Evolutionary conservation across 1,140 invertebrate genomes (phyloP).

Genomic region (Drosophila sulfurigaster): DNA sequence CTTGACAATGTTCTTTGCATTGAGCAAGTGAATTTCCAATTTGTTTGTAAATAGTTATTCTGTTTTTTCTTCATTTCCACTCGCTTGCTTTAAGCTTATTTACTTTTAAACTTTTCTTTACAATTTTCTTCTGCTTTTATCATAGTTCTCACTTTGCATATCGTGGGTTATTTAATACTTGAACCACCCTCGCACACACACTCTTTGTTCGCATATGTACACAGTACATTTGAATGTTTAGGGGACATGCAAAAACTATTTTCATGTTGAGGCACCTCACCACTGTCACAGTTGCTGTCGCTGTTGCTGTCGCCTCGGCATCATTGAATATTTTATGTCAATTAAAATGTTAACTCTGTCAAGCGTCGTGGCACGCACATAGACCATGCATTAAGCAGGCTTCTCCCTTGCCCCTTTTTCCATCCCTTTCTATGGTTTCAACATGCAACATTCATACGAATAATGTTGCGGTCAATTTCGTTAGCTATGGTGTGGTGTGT

Average conservation of each 20-base stretch:
- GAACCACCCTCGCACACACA: conserved; percentile 16
- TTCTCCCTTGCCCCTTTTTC: background rate
- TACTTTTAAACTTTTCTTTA: background rate
- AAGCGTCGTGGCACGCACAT: conserved; percentile 63
- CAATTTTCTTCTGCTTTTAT: background rate
- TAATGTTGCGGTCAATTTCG: conserved; percentile 80
- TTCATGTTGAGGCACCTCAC: conserved; percentile 50
- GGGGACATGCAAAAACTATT: conserved; percentile 68
- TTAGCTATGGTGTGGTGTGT: conserved; percentile 31
- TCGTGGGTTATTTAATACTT: background rate
- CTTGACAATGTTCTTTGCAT: no score
- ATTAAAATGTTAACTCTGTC: conserved; percentile 80
- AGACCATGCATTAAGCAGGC: conserved; percentile 34
- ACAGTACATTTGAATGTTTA: conserved; percentile 24
- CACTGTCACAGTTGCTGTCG: background rate
- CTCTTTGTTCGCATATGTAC: conserved; percentile 29
- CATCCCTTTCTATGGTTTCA: conserved; percentile 30
- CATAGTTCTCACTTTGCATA: background rate
- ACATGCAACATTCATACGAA: conserved; percentile 65
- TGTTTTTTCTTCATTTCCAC: background rate
- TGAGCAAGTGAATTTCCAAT: no score
- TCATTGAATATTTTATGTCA: conserved; percentile 79
- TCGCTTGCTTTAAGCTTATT: background rate
- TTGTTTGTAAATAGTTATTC: no score
- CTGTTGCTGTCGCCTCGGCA: background rate